Percentiles rank a stretch among this genome's conserved stretches.
phyloP scores from a whole-genome alignment of 2,888 invertebrate species.

The Troides oblongomaculatus region DNA sequence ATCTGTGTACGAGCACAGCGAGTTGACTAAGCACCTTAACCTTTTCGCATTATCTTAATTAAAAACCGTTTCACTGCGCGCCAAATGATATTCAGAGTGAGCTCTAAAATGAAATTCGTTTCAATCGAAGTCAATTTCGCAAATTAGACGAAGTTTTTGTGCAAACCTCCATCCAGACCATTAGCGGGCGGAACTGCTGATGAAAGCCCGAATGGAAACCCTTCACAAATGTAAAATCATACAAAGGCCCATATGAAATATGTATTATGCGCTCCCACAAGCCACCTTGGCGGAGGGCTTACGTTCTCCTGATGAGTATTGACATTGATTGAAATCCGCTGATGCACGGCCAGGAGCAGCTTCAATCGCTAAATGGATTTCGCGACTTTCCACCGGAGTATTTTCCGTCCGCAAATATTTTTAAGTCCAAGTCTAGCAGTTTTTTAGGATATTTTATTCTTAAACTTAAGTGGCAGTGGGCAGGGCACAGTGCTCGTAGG shows the following conservation, averaged over 20 bases:
- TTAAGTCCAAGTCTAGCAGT: no score
- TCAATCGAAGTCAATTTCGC: slow-evolving; percentile 18
- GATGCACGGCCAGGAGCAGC: slow-evolving; percentile 41
- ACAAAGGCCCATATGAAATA: slow-evolving; percentile 18
- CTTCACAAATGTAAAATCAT: slow-evolving; percentile 11
- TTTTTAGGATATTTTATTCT: no score
- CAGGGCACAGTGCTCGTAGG: no score
- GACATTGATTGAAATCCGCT: slow-evolving; percentile 56
- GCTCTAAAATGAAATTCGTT: no score
- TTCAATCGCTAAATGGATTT: slow-evolving; percentile 47
- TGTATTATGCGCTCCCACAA: slow-evolving; percentile 19
- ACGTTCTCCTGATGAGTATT: slow-evolving; percentile 56
- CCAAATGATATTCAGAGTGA: no score
- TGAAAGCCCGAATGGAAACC: slow-evolving; percentile 11
- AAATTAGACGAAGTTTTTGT: slow-evolving; percentile 12
- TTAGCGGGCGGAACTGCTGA: neutral
- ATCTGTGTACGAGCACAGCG: no score
- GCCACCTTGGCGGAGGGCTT: slow-evolving; percentile 33
- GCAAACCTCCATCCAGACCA: slow-evolving; percentile 1
- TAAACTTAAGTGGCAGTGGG: no score
- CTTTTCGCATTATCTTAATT: no score
- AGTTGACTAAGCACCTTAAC: no score
- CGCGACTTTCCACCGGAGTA: slow-evolving; percentile 30
- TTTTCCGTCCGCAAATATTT: no score
- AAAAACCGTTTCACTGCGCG: no score